phyloP scores from a whole-genome alignment of 2,797 vertebrate genomes.

The Dipus sagitta region DNA sequence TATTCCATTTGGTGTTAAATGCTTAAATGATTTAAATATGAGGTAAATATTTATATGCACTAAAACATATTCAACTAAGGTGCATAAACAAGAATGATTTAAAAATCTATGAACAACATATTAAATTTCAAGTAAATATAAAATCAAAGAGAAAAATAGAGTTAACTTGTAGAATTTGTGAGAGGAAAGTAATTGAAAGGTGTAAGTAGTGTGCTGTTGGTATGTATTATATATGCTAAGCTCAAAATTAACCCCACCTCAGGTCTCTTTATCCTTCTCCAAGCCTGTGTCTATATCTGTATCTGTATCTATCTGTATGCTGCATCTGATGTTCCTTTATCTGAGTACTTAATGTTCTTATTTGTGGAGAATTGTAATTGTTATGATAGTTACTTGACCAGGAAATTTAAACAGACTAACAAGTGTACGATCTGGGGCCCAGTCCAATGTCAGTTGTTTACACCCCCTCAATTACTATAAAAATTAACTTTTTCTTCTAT shows the following conservation, averaged over 20 bases:
- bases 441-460: neutral
- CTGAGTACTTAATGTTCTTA: neutral
- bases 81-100: neutral
- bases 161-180: conserved; percentile 2
- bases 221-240: neutral
- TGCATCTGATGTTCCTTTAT: neutral
- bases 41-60: neutral
- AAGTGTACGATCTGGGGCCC: neutral
- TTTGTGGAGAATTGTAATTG: neutral
- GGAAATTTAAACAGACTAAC: neutral
- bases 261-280: neutral
- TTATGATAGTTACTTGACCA: neutral
- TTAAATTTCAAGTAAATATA: neutral
- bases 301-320: no score
- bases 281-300: neutral
- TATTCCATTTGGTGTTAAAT: conserved; percentile 13
- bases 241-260: neutral
- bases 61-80: conserved; percentile 12
- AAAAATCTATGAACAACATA: neutral
- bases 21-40: neutral
- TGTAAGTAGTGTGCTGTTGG: neutral
- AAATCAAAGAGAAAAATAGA: neutral
- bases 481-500: no score
- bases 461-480: no score
- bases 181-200: neutral